Percentiles rank a stretch among this genome's conserved stretches.
These are phyloP conservation scores for Lochmaea capreae DNA, from an alignment of 2,888 invertebrate genomes.

Conservation along the genomic window DNA sequence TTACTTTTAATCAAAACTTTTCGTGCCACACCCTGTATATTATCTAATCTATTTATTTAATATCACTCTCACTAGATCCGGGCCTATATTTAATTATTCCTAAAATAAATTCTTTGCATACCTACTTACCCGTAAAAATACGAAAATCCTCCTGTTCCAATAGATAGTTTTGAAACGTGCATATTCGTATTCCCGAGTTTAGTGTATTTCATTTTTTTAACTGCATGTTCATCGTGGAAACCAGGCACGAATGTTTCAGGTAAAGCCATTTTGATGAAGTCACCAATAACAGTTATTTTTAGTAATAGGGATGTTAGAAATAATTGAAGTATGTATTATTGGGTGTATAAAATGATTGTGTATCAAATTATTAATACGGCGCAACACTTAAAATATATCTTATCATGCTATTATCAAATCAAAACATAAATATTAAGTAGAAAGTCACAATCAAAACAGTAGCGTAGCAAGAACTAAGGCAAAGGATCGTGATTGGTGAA, in stretches of 20 bases:
- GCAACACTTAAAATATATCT: neutral
- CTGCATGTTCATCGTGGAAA: slow-evolving; percentile 72
- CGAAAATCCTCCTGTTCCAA: slow-evolving; percentile 83
- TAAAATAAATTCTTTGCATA: neutral
- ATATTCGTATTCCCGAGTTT: slow-evolving; percentile 80
- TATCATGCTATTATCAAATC: neutral
- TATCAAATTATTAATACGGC: neutral
- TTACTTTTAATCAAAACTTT: too few species aligned
- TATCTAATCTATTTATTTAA: too few species aligned
- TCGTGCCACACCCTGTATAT: too few species aligned
- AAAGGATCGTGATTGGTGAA: too few species aligned
- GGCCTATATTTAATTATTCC: neutral
- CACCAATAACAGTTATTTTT: too few species aligned
- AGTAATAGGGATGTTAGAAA: neutral
- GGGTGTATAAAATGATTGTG: too few species aligned
- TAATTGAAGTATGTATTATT: neutral
- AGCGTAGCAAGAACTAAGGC: neutral
- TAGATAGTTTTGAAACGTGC: slow-evolving; percentile 76
- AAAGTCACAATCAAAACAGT: neutral
- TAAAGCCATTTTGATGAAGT: slow-evolving; percentile 51
- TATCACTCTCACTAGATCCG: neutral
- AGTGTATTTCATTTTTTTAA: slow-evolving; percentile 79
- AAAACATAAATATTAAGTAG: neutral
- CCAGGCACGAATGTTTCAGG: slow-evolving; percentile 74
- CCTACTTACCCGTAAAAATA: slow-evolving; percentile 76